A percentile compares a stretch with the other conserved stretches of the same genome.
These are phyloP conservation scores for Xiphorhynchus erythropygius DNA, from an alignment of 2,797 vertebrate genomes.

Conservation along the genomic window DNA sequence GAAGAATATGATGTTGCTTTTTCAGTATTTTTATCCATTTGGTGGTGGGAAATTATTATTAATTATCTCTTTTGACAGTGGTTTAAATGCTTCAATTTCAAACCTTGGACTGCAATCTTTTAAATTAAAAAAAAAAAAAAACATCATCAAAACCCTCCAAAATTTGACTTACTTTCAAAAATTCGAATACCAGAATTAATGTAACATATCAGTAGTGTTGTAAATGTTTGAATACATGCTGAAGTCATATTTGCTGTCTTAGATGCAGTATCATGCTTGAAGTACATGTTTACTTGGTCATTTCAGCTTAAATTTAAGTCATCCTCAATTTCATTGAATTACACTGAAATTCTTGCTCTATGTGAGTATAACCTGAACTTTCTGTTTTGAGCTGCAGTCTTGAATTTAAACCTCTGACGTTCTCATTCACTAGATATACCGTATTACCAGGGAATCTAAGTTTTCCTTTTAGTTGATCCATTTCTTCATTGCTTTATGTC, in stretches of 20 bases:
- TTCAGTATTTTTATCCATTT: background rate
- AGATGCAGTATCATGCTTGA: background rate
- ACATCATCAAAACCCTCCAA: background rate
- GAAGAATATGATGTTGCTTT: background rate
- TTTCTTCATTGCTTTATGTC: background rate
- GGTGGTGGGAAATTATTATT: background rate
- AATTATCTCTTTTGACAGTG: background rate
- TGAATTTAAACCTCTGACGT: background rate
- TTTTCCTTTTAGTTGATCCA: background rate
- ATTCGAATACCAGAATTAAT: background rate
- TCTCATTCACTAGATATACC: background rate
- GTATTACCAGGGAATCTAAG: background rate
- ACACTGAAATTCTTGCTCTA: background rate
- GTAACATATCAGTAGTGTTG: background rate
- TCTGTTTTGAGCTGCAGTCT: background rate
- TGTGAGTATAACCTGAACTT: background rate
- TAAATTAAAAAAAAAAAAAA: background rate
- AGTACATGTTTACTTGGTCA: background rate
- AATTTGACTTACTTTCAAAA: background rate
- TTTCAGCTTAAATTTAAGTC: background rate
- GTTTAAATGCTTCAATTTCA: background rate
- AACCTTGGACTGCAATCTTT: background rate
- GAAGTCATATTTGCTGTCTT: background rate
- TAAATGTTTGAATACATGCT: background rate
- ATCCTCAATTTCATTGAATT: background rate